Percentiles rank a stretch among this genome's conserved stretches.
phyloP scores from a whole-genome alignment of 2,797 vertebrate species.

The Eospalax fontanierii region DNA sequence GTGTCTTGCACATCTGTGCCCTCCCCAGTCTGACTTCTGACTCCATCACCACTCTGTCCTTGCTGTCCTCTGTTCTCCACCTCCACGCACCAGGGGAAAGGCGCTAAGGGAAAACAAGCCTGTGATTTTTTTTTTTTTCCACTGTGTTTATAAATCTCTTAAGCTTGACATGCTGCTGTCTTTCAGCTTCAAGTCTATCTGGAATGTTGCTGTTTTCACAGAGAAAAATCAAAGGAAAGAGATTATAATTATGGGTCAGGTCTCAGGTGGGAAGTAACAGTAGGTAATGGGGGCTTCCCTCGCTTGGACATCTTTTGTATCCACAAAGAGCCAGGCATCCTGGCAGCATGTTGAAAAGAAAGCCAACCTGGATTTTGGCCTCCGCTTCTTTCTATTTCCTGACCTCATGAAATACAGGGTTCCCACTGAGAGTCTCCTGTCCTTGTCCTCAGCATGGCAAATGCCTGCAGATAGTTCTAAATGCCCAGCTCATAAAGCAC shows the following conservation, averaged over 20 bases:
- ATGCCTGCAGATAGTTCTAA: neutral
- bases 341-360: neutral
- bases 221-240: constrained; percentile 82
- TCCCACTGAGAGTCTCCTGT: neutral
- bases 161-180: constrained; percentile 69
- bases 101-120: constrained; percentile 71
- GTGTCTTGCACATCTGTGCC: constrained; percentile 66
- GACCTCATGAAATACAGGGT: neutral
- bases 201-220: constrained; percentile 75
- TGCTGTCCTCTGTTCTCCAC: neutral
- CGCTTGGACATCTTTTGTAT: constrained; percentile 27
- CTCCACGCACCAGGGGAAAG: constrained; percentile 49
- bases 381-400: constrained; percentile 8
- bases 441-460: neutral
- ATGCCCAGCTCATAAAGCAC: neutral
- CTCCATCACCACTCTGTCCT: neutral
- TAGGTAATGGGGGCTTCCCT: constrained; percentile 24
- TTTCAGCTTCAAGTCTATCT: constrained; percentile 26
- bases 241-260: constrained; percentile 82
- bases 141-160: constrained; percentile 80
- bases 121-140: constrained; percentile 44
- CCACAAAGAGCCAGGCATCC: constrained; percentile 39
- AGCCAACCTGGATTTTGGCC: neutral
- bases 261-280: constrained; percentile 50
- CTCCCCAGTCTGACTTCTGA: neutral